phyloP scores from a whole-genome alignment of 1,140 invertebrate genomes.

The Drosophila micromelanica region DNA sequence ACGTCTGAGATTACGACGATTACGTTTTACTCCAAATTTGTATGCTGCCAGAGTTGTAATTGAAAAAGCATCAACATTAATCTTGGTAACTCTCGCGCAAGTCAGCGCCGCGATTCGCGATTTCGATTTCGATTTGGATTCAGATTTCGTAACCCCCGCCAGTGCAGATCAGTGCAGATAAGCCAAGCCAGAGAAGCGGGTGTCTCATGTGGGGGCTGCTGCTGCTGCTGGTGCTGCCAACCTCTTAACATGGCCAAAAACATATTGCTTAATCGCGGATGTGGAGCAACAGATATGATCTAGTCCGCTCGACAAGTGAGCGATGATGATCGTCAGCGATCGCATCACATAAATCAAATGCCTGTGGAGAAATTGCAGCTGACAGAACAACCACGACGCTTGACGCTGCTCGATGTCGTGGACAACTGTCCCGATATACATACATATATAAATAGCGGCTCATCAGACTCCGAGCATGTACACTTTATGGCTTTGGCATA shows the following conservation, averaged over 20 bases:
- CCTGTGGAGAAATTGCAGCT: slow-evolving; percentile 66
- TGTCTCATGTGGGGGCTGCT: slow-evolving; percentile 65
- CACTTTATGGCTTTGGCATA: slow-evolving; percentile 58
- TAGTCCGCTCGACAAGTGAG: slow-evolving; percentile 59
- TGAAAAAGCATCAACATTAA: slow-evolving; percentile 84
- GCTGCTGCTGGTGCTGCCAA: slow-evolving; percentile 38
- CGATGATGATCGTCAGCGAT: slow-evolving; percentile 63
- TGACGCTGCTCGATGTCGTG: slow-evolving; percentile 25
- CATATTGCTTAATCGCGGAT: slow-evolving; percentile 76
- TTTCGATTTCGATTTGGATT: slow-evolving; percentile 49
- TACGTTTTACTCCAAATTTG: slow-evolving; percentile 84
- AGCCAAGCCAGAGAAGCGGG: slow-evolving; percentile 56
- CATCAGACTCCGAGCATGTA: slow-evolving; percentile 29
- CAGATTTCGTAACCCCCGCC: slow-evolving; percentile 56
- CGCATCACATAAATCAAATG: slow-evolving; percentile 75
- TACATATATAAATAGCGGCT: slow-evolving; percentile 44
- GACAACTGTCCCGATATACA: slow-evolving; percentile 67
- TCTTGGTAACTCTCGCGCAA: slow-evolving; percentile 73
- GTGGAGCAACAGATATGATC: slow-evolving; percentile 51
- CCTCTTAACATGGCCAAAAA: slow-evolving; percentile 48
- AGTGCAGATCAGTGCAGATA: slow-evolving; percentile 42
- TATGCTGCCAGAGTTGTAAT: slow-evolving; percentile 83
- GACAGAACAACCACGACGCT: slow-evolving; percentile 62
- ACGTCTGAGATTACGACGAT: slow-evolving; percentile 83
- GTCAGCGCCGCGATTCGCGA: slow-evolving; percentile 22